Percentiles rank a stretch among this genome's conserved stretches.
Conservation (phyloP, 2,797 vertebrate genomes). For the Rhabdophis nuchalis region DNA sequence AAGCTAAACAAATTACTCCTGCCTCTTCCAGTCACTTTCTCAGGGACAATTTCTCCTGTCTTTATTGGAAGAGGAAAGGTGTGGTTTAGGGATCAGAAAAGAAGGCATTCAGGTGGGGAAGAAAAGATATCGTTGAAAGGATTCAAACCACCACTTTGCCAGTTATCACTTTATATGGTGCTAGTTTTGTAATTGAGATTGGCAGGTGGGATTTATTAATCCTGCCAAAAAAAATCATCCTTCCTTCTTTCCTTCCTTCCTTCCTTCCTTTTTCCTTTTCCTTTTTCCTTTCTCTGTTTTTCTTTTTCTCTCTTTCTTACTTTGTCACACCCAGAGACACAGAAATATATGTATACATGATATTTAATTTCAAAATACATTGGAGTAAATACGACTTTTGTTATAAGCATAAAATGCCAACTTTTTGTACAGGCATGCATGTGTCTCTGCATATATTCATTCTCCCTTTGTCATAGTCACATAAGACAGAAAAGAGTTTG, state of each 20-base stretch:
- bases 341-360: background rate
- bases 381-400: background rate
- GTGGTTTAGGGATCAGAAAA: background rate
- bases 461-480: conserved; percentile 34
- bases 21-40: background rate
- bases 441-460: background rate
- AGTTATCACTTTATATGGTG: background rate
- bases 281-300: background rate
- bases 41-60: conserved; percentile 7
- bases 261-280: background rate
- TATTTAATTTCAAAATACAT: conserved; percentile 10
- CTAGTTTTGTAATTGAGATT: conserved; percentile 21
- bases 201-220: background rate
- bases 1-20: conserved; percentile 17
- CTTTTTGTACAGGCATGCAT: conserved; percentile 26
- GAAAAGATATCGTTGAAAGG: conserved; percentile 8
- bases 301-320: background rate
- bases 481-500: conserved; percentile 47
- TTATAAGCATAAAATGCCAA: background rate
- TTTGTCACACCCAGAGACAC: background rate
- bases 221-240: background rate
- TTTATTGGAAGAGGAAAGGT: background rate
- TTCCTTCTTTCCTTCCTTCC: too few relatives aligned
- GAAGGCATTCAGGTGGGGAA: conserved; percentile 30
- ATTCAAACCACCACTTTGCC: conserved; percentile 12